Percentiles rank a stretch among this genome's conserved stretches.
These are phyloP conservation scores for Crocidura indochinensis DNA, from an alignment of 2,797 vertebrate genomes.

Conservation along the genomic window DNA sequence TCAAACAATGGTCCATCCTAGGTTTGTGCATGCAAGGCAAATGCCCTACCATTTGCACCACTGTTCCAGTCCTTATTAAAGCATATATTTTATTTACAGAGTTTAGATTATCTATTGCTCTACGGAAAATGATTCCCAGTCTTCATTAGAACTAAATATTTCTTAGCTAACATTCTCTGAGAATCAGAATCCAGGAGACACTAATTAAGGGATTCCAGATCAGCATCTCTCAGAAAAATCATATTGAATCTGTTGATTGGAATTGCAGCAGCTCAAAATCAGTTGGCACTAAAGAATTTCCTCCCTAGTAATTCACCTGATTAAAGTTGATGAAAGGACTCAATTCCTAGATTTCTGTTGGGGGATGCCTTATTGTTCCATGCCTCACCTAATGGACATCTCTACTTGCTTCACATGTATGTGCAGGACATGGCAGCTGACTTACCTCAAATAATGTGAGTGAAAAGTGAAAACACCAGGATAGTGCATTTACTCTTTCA, in stretches of 20 bases:
- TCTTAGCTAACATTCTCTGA: constrained; percentile 26
- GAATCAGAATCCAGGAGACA: background rate
- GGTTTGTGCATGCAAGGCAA: no score
- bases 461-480: background rate
- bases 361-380: background rate
- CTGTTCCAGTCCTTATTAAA: background rate
- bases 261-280: no score
- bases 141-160: background rate
- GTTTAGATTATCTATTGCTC: background rate
- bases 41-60: no score
- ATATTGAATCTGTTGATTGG: background rate
- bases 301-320: constrained; percentile 2
- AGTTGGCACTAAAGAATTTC: background rate
- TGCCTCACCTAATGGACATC: background rate
- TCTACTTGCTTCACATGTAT: background rate
- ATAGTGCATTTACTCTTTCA: background rate
- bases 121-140: no score
- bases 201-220: background rate
- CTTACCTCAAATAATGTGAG: background rate
- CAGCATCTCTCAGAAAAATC: background rate
- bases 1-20: no score
- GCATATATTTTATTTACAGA: background rate
- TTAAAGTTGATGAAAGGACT: background rate
- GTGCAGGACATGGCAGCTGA: background rate
- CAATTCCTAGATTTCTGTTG: background rate